These are phyloP conservation scores for Ellobius talpinus DNA, from an alignment of 2,113 vertebrate species.

Conservation along the genomic window DNA sequence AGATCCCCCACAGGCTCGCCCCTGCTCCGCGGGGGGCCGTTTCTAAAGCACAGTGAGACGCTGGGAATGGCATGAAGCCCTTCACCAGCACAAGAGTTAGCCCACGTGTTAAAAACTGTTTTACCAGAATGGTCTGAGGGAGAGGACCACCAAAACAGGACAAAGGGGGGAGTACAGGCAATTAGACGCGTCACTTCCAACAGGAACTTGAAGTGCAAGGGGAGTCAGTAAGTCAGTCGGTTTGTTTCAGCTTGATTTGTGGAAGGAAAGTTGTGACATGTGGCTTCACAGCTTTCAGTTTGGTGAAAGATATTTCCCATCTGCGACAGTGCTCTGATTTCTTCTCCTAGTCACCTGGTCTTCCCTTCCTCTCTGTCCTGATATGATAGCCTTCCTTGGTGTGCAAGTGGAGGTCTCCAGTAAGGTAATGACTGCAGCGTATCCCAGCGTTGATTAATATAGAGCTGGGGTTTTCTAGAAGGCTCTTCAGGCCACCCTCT, in stretches of 20 bases:
- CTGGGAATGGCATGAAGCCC: not conserved
- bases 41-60: not conserved
- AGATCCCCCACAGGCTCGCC: not conserved
- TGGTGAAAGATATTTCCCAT: not conserved
- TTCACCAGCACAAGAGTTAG: not conserved
- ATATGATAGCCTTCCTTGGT: not conserved
- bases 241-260: conserved; percentile 17
- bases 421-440: not conserved
- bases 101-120: conserved; percentile 7
- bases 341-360: not conserved
- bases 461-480: not conserved
- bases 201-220: conserved; percentile 12
- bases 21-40: not conserved
- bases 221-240: not conserved
- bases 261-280: not conserved
- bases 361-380: not conserved
- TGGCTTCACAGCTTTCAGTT: not conserved
- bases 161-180: not conserved
- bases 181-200: not conserved
- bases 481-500: not conserved
- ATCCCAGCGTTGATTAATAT: not conserved
- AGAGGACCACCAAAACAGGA: conserved; percentile 20
- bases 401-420: not conserved
- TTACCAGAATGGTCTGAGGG: not conserved
- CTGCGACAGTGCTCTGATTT: not conserved